phyloP scores from a whole-genome alignment of 2,113 vertebrate species.

The Percina caprodes region DNA sequence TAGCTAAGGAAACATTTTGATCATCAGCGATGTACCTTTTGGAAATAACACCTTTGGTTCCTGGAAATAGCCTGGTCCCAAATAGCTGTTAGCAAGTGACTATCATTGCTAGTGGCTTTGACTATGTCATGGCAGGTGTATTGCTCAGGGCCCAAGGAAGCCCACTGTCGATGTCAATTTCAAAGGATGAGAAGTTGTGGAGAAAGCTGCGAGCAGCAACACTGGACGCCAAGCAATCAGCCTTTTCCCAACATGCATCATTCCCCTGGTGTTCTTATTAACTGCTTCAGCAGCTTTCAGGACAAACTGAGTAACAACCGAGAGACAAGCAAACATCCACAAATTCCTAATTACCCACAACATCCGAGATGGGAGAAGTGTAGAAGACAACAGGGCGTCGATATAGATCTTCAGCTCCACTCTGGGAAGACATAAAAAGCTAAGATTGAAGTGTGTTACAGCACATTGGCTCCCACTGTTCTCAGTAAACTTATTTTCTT shows the following conservation, averaged over 20 bases:
- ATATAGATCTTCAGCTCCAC: background rate
- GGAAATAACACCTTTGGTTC: too few relatives aligned
- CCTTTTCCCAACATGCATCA: background rate
- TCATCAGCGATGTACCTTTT: too few relatives aligned
- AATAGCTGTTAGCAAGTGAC: too few relatives aligned
- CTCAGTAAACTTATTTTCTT: background rate
- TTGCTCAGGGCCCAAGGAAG: too few relatives aligned
- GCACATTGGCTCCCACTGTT: background rate
- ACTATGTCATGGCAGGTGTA: too few relatives aligned
- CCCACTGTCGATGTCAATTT: too few relatives aligned
- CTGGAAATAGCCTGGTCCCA: too few relatives aligned
- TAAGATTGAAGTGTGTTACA: slow-evolving; percentile 8
- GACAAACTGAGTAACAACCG: background rate
- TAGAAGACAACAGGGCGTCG: background rate
- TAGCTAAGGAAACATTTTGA: too few relatives aligned
- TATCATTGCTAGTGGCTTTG: too few relatives aligned
- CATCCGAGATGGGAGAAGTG: background rate
- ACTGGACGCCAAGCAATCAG: too few relatives aligned
- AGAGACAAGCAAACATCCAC: background rate
- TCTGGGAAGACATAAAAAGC: background rate
- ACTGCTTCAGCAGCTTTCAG: background rate
- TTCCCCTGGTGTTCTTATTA: background rate
- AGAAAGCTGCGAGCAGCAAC: too few relatives aligned
- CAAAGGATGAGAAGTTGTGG: too few relatives aligned
- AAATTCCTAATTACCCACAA: background rate